phyloP scores from a whole-genome alignment of 1,140 invertebrate genomes.

The Copidosoma floridanum region DNA sequence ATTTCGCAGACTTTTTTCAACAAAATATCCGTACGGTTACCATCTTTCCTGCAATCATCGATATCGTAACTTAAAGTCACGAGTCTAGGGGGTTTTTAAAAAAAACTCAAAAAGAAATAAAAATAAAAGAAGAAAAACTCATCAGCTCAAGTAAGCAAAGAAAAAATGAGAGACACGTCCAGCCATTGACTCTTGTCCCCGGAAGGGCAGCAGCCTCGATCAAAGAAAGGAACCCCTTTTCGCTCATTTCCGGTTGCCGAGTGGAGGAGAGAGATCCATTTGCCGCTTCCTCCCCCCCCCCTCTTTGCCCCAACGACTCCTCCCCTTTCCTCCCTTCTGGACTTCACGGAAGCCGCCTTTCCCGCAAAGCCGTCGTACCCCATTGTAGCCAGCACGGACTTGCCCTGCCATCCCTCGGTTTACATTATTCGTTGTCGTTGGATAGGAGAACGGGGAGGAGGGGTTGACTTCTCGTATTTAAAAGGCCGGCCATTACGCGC shows the following conservation, averaged over 20 bases:
- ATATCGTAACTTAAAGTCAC: too few relatives aligned
- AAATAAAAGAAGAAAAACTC: not conserved
- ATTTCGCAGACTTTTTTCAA: too few relatives aligned
- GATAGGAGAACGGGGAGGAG: not conserved
- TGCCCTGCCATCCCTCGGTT: conserved; percentile 38
- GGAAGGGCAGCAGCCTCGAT: conserved; percentile 34
- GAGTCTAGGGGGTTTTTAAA: too few relatives aligned
- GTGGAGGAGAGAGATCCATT: conserved; percentile 45
- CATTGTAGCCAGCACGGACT: conserved; percentile 45
- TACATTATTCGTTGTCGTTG: conserved; percentile 42
- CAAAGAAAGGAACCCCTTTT: conserved; percentile 50
- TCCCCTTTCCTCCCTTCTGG: conserved; percentile 36
- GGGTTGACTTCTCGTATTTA: conserved; percentile 37
- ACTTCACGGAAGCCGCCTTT: conserved; percentile 2
- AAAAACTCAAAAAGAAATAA: too few relatives aligned
- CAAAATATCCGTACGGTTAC: too few relatives aligned
- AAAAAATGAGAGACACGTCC: too few relatives aligned
- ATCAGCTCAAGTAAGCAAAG: too few relatives aligned
- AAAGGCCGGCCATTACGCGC: conserved; percentile 41
- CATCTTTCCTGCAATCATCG: too few relatives aligned
- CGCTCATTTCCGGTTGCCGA: conserved; percentile 53
- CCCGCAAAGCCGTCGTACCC: conserved; percentile 16
- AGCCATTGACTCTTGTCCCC: too few relatives aligned
- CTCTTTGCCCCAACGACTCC: conserved; percentile 34
- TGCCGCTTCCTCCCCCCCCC: conserved; percentile 37